Evolutionary conservation across 2,888 invertebrate genomes (phyloP).

Genomic region (Drosophila falleni): DNA sequence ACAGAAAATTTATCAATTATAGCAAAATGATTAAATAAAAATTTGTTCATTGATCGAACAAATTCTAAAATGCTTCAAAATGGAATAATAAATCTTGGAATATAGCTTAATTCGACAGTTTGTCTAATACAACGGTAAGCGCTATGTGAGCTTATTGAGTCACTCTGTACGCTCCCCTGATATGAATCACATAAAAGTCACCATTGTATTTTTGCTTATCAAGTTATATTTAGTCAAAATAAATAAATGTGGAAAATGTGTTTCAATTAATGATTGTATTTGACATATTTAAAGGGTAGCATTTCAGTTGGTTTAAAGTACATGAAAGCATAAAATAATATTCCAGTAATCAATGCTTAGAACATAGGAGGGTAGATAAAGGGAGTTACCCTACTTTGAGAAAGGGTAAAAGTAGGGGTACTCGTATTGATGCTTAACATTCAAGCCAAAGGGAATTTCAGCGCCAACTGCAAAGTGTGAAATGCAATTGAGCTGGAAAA

Average conservation of each 20-base stretch:
- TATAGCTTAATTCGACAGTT: neutral
- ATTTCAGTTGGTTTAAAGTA: neutral
- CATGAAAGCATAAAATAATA: conserved; percentile 9
- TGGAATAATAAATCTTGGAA: too few species aligned
- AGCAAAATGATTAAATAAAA: too few species aligned
- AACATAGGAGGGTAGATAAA: neutral
- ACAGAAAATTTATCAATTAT: too few species aligned
- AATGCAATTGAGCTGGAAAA: conserved; percentile 73
- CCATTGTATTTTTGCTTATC: neutral
- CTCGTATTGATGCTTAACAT: conserved; percentile 14
- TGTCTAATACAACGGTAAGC: neutral
- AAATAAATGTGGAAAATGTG: neutral
- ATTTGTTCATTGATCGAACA: too few species aligned
- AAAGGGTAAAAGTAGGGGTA: neutral
- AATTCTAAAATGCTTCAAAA: too few species aligned
- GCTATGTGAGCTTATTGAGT: too few species aligned
- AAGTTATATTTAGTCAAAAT: neutral
- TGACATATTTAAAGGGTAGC: neutral
- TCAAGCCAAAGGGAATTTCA: conserved; percentile 31
- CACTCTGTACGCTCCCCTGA: neutral
- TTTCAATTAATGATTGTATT: neutral
- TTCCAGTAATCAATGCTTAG: conserved; percentile 24
- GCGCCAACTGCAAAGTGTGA: conserved; percentile 44
- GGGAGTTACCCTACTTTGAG: neutral
- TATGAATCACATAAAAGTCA: neutral